Conservation (phyloP, 2,888 invertebrate species). For the Drosophila ustulata region DNA sequence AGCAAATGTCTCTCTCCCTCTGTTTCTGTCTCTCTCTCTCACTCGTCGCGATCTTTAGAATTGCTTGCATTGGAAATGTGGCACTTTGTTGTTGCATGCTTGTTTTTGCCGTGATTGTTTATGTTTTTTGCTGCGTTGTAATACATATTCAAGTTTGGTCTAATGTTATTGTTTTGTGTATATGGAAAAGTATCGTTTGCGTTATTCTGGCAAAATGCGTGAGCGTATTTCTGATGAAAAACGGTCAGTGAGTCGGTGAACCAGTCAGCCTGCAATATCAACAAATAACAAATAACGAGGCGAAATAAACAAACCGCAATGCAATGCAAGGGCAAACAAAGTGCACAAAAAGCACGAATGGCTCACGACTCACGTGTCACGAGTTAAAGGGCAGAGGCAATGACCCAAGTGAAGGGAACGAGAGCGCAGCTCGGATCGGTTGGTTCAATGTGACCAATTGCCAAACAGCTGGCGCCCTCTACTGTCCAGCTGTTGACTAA, state of each 20-base stretch:
- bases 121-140: neutral
- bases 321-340: slow-evolving; percentile 20
- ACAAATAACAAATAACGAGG: slow-evolving; percentile 12
- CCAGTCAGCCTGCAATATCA: slow-evolving; percentile 2
- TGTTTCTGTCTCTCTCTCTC: neutral
- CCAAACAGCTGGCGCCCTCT: slow-evolving; percentile 51
- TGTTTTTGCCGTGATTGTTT: neutral
- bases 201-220: slow-evolving; percentile 16
- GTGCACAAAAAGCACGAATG: neutral
- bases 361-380: slow-evolving; percentile 1
- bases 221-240: slow-evolving; percentile 31
- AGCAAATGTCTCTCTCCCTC: neutral
- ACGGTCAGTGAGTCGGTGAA: neutral
- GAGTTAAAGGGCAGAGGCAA: slow-evolving; percentile 34
- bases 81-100: slow-evolving; percentile 17
- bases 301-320: neutral
- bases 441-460: slow-evolving; percentile 37
- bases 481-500: slow-evolving; percentile 56
- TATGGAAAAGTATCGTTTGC: slow-evolving; percentile 31
- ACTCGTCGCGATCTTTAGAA: neutral
- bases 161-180: slow-evolving; percentile 17
- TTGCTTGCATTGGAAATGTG: slow-evolving; percentile 17
- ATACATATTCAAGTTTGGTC: neutral
- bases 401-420: slow-evolving; percentile 27
- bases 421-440: neutral